A percentile compares a stretch with the other conserved stretches of the same genome.
Evolutionary conservation across 2,113 vertebrate species (phyloP).

Genomic region (Pedionomus torquatus): DNA sequence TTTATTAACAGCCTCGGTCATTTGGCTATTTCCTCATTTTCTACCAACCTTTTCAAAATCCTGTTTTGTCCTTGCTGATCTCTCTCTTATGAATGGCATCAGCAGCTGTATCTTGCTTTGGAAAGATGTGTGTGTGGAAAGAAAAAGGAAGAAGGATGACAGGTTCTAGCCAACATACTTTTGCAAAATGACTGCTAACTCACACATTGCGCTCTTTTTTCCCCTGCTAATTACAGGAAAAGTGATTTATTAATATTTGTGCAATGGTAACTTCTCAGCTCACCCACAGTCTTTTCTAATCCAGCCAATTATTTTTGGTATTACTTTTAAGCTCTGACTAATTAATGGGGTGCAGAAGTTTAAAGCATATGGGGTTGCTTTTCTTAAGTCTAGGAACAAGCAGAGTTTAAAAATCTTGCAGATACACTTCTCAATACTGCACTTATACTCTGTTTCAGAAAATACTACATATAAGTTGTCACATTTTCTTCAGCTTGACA

Average conservation of each 20-base stretch:
- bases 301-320: conserved; percentile 59
- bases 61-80: neutral
- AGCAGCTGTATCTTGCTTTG: conserved; percentile 22
- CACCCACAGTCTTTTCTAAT: conserved; percentile 57
- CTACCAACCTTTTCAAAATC: neutral
- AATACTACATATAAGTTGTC: conserved; percentile 2
- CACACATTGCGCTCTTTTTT: conserved; percentile 8
- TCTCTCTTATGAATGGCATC: neutral
- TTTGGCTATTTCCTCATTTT: neutral
- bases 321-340: conserved; percentile 42
- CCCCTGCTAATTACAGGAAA: conserved; percentile 55
- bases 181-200: neutral
- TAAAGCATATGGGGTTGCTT: conserved; percentile 64
- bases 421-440: neutral
- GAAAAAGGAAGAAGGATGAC: neutral
- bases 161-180: neutral
- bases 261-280: conserved; percentile 55
- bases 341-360: conserved; percentile 61
- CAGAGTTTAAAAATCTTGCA: neutral
- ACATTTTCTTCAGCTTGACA: conserved; percentile 35
- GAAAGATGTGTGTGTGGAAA: neutral
- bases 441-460: neutral
- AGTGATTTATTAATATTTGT: conserved; percentile 64
- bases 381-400: conserved; percentile 31
- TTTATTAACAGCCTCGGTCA: neutral